Evolutionary conservation across 1,140 invertebrate genomes (phyloP), one percentile per base, ranked within the genome.

Genomic region (Oryzaephilus surinamensis): DNA sequence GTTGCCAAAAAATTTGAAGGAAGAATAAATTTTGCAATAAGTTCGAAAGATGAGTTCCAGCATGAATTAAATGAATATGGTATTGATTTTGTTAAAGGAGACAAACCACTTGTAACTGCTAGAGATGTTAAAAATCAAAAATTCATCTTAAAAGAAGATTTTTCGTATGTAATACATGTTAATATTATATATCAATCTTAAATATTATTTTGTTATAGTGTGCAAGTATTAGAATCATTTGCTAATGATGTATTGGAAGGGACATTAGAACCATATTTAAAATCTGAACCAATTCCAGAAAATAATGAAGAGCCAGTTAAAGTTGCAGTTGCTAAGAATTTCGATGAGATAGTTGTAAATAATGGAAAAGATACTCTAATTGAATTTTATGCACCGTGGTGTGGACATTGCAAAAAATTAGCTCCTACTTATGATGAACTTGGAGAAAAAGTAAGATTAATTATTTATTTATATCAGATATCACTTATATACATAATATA

Each of bases 321-420:
- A 58, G 77, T 95, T 39, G 92, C 89, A 14, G 96, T 99, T 10
- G 95, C 78, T 12, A 94, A 92, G 65, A 98, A 97, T 67, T 98
- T 98, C 67, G 84, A 97, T 60, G 86, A 98, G 38, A 69, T 98
- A 30, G 91, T 99, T 0, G 83, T 76, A 5, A 84, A 99, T 58
- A 84, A 84, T 50, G 82, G 72, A 16, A 90, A 94, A 59, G 96
- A 99, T 66, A 89, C 89, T 3, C 69, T 99, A 4, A 79, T 99
- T 47, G 94, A 98, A 64, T 98, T 98, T 67, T 98, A 98, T 67
- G 94, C 94, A 19, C 93, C 94, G 0, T 98, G 94, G 94, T 99
- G 96, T 64, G 95, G 95, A 46, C 96, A 99, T 58, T 99, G 96
- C 70, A 97, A 97, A 67, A 91, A 89, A 62, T 69, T 99, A 11